Evolutionary conservation across 2,888 invertebrate genomes (phyloP), one percentile per base, ranked within the genome.

Genomic region (Andrena bucephala): DNA sequence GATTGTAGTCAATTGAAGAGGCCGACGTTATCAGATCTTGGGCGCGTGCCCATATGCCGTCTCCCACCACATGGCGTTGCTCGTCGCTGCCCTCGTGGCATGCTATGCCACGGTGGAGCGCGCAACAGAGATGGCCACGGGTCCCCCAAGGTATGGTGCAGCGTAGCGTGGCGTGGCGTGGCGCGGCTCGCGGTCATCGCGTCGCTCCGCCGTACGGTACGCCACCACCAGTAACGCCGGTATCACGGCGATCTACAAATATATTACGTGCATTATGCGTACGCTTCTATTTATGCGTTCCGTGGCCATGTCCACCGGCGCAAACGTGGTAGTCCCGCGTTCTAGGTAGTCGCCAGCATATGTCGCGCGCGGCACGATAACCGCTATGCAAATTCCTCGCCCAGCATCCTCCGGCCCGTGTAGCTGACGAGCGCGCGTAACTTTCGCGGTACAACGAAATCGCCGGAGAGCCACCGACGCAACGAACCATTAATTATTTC

Each of bases 31-130:
- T 93, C 93, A 89, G 92, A 93, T 93, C 90, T 80, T 84, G 81
- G 90, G 83, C 92, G 89, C 92, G 92, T 92, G 93, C 90, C 93
- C 93, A 93, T 92, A 92, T 93, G 93, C 89, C 88, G 86, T 86
- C 87, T 89, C 86, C 86, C 84, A 89, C 85, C 88, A 87, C 89
- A 88, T 89, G 86, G 84, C 76, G 81, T 62, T 54, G 77, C 75
- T 80, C 69, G 78, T 80, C 75, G 81, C 67, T 80, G 78, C 85
- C 78, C 81, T 72, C 66, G 74, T 84, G 80, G 85, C 85, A 68
- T 76, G 79, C 81, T 84, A 67, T 36, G 76, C 63, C 73, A 65
- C 27, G 63, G n/a, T n/a, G 67, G 13, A 48, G 66, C 75, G 68
- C 33, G 68, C 20, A 81, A 72, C 72, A 70, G 78, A 69, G 83